Evolutionary conservation across 2,113 vertebrate species (phyloP), one percentile per base, ranked within the genome.

Genomic region (Nycticorax nycticorax): DNA sequence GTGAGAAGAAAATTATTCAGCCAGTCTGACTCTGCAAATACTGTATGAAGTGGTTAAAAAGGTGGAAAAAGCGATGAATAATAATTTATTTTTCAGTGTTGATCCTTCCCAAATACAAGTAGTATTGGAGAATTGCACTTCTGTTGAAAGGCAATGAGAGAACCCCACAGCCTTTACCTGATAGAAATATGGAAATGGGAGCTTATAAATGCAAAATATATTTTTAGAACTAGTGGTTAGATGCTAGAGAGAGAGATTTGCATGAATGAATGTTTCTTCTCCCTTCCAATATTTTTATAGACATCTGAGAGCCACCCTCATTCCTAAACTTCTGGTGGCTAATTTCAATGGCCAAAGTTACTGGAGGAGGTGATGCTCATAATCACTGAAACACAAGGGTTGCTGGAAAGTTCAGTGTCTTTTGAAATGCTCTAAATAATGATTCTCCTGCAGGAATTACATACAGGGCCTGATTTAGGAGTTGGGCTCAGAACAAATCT

Each of bases 1-100:
- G 72, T 89, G 84, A 96, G 85, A 91, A 91, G 37, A 96, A 96
- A 97, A 97, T 96, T 96, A 67, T 93, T 86, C 59, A 78, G 91
- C 92, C 72, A 85, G 50, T 75, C 63, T 95, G 88, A 73, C 28
- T 96, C 95, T 89, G 53, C 62, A 91, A 95, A 77, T 60, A 57
- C 19, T 43, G 18, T 47, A 63, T 74, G 53, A 88, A 14, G 50
- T 62, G 17, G 43, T 77, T 88, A 79, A 92, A 94, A 86, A 73
- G 28, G 14, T 89, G 62, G 69, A 15, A 60, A 81, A 59, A 82
- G 47, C 9, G 22, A 69, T 62, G 27, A 66, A 83, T 43, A 73
- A 48, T 53, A 64, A 85, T 87, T 80, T 95, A 68, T 95, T 88
- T 89, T 82, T 24, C 48, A 37, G 10, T 24, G 56, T 74, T 92